Base-by-base conservation (phyloP, 37 sponge, comb jelly and placozoan species). In the Diacarnus erythraeanus region DNA sequence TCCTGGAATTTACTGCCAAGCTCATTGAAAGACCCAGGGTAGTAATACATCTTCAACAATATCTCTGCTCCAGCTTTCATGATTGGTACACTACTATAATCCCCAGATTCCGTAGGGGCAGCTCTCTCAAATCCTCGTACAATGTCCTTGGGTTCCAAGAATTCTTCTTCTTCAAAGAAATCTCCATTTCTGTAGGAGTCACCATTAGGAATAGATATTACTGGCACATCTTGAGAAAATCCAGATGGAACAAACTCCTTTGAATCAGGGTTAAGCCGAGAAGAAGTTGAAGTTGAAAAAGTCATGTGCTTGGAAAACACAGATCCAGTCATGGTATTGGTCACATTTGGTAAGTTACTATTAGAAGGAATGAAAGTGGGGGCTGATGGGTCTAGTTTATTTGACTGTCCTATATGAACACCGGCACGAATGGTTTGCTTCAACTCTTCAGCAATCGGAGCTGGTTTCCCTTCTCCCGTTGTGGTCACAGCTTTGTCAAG, bases 121-220 rank as follows among this genome's bases (percentile, higher is more conserved):
- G 39, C 69, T 36, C 41, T 60, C 76, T 76, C 76, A 37, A 76
- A 76, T 76, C 76, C 76, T 23, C 54, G 23, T 10, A 76, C 60
- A 3, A 76, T 60, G 40, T 59, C 63, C 41, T 21, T 26, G 3
- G 27, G 27, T 2, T 76, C 41, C 38, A 76, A 5, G 6, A 18
- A 3, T 5, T 2, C 63, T 38, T n/a, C n/a, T 42, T 43, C 26
- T 25, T 56, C 56, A 3, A 47, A 1, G 20, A 40, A 30, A 29
- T 74, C 57, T 26, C 69, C 42, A 22, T 59, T 76, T 2, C 63
- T 39, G 41, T 33, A 57, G n/a, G 23, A 8, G 21, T 57, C 43
- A 1, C 54, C 58, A 12, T 40, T 39, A 4, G 8, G n/a, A 22
- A 69, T 66, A 27, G 83, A 74, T 0, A 77, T 31, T 41, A 60